A percentile compares a stretch with the other conserved stretches of the same genome.
These are phyloP conservation scores for Anoura caudifer DNA, from an alignment of 2,113 vertebrate species.

Conservation along the genomic window DNA sequence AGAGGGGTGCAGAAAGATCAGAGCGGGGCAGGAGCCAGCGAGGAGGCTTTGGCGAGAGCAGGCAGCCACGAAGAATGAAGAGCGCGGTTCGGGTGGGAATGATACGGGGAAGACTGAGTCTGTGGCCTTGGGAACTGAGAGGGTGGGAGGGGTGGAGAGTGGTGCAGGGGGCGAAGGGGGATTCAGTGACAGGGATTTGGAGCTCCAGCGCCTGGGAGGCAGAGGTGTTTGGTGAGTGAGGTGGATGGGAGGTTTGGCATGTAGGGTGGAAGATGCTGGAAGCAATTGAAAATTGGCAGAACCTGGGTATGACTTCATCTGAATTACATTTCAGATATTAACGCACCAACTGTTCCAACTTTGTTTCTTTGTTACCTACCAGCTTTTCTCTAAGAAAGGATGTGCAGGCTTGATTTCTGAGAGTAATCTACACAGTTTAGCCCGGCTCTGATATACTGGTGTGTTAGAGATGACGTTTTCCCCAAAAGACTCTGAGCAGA, in stretches of 20 bases:
- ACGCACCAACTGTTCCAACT: conserved; percentile 51
- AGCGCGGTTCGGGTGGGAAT: not conserved
- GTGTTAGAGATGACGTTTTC: not conserved
- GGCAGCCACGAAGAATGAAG: not conserved
- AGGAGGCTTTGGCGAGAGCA: not conserved
- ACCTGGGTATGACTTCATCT: conserved; percentile 60
- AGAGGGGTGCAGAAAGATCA: not conserved
- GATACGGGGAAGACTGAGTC: not conserved
- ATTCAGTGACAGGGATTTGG: not conserved
- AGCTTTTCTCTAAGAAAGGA: conserved; percentile 26
- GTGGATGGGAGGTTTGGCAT: conserved; percentile 17
- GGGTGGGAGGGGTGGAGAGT: fast-evolving
- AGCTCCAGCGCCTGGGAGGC: not conserved
- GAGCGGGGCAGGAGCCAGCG: not conserved
- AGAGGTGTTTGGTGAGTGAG: conserved; percentile 24
- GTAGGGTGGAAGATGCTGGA: conserved; percentile 55
- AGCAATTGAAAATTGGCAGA: conserved; percentile 69
- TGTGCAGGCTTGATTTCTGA: conserved; percentile 14
- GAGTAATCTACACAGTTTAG: not conserved
- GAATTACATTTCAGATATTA: conserved; percentile 71
- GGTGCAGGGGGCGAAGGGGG: not conserved
- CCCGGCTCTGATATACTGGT: not conserved
- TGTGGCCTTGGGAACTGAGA: not conserved
- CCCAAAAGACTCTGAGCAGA: not conserved
- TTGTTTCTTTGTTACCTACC: conserved; percentile 63